These are phyloP conservation scores for Motacilla tschutschensis DNA, from an alignment of 2,113 vertebrate species.

Conservation along the genomic window DNA sequence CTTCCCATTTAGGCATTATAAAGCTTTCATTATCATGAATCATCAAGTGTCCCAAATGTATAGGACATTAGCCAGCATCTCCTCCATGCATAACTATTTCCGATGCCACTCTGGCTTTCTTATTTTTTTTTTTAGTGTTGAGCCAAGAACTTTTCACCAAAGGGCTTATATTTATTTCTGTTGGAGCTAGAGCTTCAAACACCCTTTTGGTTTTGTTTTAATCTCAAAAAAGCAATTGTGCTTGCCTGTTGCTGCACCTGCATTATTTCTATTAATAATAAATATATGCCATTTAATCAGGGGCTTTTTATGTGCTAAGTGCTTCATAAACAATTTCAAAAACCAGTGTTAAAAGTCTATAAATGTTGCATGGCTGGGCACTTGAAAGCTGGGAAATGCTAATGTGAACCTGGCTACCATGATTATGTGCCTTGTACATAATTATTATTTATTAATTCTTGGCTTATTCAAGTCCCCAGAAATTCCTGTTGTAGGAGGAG, in stretches of 20 bases:
- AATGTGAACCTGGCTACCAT: not conserved
- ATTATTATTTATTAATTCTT: not conserved
- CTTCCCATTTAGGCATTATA: not conserved
- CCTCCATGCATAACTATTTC: not conserved
- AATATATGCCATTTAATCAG: not conserved
- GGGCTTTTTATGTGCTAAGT: not conserved
- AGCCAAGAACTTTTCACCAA: not conserved
- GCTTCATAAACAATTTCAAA: not conserved
- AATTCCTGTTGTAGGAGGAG: not conserved
- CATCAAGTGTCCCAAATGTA: not conserved
- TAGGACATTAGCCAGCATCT: not conserved
- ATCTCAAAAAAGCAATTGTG: not conserved
- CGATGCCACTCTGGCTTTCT: not conserved
- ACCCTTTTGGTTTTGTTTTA: not conserved
- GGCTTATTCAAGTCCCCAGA: not conserved
- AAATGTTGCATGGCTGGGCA: not conserved
- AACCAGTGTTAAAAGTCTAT: not conserved
- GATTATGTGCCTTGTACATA: not conserved
- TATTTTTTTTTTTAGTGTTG: not conserved
- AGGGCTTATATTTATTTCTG: not conserved
- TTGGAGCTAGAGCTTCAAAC: not conserved
- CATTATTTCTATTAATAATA: slow-evolving; percentile 7
- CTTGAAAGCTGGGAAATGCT: not conserved
- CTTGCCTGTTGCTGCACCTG: not conserved
- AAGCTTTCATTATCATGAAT: not conserved